phyloP scores from a whole-genome alignment of 2,113 vertebrate species.

The Phaethornis superciliosus region DNA sequence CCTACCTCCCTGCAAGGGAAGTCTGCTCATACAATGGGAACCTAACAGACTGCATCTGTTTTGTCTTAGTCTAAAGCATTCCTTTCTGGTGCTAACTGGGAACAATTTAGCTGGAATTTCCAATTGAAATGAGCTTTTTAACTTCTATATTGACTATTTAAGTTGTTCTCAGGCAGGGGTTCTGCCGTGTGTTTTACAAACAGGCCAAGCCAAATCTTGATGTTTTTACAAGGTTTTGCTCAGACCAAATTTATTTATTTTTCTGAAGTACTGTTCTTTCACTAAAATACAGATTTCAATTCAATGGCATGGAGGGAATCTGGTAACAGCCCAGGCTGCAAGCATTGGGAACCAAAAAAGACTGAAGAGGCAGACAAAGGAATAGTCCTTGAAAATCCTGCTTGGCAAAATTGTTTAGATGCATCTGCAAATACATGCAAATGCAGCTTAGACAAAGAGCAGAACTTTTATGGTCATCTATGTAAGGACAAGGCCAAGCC shows the following conservation, averaged over 20 bases:
- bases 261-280: background rate
- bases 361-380: background rate
- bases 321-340: background rate
- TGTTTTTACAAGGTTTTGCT: constrained; percentile 32
- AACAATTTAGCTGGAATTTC: constrained; percentile 71
- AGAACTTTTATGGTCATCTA: background rate
- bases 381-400: background rate
- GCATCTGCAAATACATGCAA: background rate
- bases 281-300: background rate
- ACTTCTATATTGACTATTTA: constrained; percentile 43
- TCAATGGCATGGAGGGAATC: background rate
- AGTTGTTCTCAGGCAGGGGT: constrained; percentile 46
- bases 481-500: background rate
- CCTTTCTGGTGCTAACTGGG: constrained; percentile 71
- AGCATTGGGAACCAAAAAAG: background rate
- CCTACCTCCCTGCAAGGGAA: constrained; percentile 61
- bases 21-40: constrained; percentile 50
- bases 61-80: constrained; percentile 70
- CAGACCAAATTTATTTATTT: background rate
- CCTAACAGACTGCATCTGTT: constrained; percentile 65
- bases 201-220: background rate
- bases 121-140: constrained; percentile 60
- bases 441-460: background rate
- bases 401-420: background rate
- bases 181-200: constrained; percentile 35